Percentiles rank a stretch among this genome's conserved stretches.
Evolutionary conservation across 2,888 invertebrate species (phyloP).

Genomic region (Phaedon cochleariae): DNA sequence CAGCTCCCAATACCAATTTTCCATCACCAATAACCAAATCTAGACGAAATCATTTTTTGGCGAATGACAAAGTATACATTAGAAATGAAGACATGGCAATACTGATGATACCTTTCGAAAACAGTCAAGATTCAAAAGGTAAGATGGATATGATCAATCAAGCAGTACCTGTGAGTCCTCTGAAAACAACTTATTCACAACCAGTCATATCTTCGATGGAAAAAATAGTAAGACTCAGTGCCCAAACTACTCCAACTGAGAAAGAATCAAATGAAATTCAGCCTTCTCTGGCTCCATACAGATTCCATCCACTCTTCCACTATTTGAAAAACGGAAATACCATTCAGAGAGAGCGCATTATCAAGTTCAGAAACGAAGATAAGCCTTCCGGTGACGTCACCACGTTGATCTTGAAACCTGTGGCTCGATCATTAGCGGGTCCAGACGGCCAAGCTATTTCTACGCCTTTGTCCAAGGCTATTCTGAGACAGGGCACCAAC

Average conservation of each 20-base stretch:
- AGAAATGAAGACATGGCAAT: background rate
- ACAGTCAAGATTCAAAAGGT: background rate
- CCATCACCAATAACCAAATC: slow-evolving; percentile 3
- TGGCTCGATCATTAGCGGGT: slow-evolving; percentile 73
- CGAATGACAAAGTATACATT: background rate
- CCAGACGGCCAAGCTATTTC: slow-evolving; percentile 75
- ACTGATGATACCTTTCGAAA: background rate
- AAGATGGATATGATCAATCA: background rate
- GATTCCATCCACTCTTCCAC: slow-evolving; percentile 54
- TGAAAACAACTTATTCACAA: slow-evolving; percentile 9
- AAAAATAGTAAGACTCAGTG: slow-evolving; percentile 28
- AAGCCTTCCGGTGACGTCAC: slow-evolving; percentile 48
- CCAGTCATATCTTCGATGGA: slow-evolving; percentile 19
- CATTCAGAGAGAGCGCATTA: slow-evolving; percentile 47
- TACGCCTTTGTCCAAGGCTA: slow-evolving; percentile 73
- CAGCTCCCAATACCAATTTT: slow-evolving; percentile 19
- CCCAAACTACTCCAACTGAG: background rate
- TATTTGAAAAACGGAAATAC: slow-evolving; percentile 55
- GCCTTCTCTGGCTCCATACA: slow-evolving; percentile 51
- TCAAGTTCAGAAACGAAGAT: slow-evolving; percentile 49
- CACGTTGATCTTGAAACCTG: slow-evolving; percentile 69
- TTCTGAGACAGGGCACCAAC: slow-evolving; percentile 68
- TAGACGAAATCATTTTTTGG: background rate
- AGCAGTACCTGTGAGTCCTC: background rate
- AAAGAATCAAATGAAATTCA: slow-evolving; percentile 1